Base-by-base conservation (phyloP, 1,140 invertebrate species). In the Dysdera silvatica region DNA sequence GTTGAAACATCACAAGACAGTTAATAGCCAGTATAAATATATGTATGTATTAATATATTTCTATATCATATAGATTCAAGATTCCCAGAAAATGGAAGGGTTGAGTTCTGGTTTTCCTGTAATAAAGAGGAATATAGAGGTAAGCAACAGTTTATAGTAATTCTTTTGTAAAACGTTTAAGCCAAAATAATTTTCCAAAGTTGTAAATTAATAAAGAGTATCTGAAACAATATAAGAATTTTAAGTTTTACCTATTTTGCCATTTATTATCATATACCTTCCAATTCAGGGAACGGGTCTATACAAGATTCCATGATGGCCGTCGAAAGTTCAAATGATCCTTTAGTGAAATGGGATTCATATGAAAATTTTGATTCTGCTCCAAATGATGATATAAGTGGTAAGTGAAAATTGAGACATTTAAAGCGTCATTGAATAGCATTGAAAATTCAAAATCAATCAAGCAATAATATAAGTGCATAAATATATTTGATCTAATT, bases 301-400 rank as follows among this genome's bases (percentile, higher is more conserved):
- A 26, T 61, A 47, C 68, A 55, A 16, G 55, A 63, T 51, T 33
- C 61, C 40, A 67, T 43, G 20, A 71, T 75, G 20, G 75, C 74
- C n/a, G 73, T 76, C 31, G 74, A 76, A 51, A 75, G 83, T 67
- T 79, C 83, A 26, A 81, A 83, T 70, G 86, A 90, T 73, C 83
- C 83, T 1, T 80, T 92, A 35, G 82, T 86, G 1, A 79, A 87
- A 47, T 87, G 85, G 75, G 88, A 94, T 76, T 90, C 87, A 60
- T 89, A 91, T 69, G 86, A 91, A 70, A 85, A 88, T 70, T 81
- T 89, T 67, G 77, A 80, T 54, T 55, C 61, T 12, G 43, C 61
- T 26, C 72, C 75, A 24, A 77, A 77, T 59, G 77, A 77, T n/a
- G 76, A 76, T 60, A 70, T 71, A 3, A 72, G 75, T 52, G 71